Percentiles rank a stretch among this genome's conserved stretches.
Evolutionary conservation across 2,797 vertebrate species (phyloP).

Genomic region (Pantherophis alleghaniensis): DNA sequence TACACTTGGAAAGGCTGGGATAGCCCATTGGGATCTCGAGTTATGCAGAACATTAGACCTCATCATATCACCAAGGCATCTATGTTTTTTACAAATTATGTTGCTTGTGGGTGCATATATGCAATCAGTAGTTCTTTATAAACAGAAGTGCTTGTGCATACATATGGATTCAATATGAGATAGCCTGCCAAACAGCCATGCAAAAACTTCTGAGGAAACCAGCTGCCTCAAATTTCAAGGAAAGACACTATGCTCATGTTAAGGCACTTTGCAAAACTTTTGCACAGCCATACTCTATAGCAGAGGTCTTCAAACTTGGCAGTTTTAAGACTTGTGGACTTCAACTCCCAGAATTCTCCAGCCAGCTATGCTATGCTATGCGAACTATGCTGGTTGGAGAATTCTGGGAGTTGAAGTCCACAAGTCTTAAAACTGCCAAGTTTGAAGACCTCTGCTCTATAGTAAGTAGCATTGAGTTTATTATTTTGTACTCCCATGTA

Average conservation of each 20-base stretch:
- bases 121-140: neutral
- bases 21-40: neutral
- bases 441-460: too few relatives aligned
- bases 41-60: neutral
- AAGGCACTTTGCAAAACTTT: too few relatives aligned
- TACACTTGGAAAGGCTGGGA: neutral
- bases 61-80: neutral
- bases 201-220: neutral
- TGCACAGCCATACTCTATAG: too few relatives aligned
- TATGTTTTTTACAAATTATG: neutral
- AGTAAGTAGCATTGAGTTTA: too few relatives aligned
- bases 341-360: too few relatives aligned
- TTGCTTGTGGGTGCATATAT: neutral
- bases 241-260: neutral
- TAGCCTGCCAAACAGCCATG: neutral
- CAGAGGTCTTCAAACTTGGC: too few relatives aligned
- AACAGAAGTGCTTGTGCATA: neutral
- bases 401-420: too few relatives aligned
- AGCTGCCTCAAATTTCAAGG: neutral
- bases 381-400: too few relatives aligned
- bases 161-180: neutral
- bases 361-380: too few relatives aligned
- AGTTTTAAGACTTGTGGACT: too few relatives aligned
- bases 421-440: too few relatives aligned
- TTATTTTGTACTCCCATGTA: too few relatives aligned